These are phyloP conservation scores for Dasypogon diadema DNA, from an alignment of 2,888 invertebrate genomes.

Conservation along the genomic window DNA sequence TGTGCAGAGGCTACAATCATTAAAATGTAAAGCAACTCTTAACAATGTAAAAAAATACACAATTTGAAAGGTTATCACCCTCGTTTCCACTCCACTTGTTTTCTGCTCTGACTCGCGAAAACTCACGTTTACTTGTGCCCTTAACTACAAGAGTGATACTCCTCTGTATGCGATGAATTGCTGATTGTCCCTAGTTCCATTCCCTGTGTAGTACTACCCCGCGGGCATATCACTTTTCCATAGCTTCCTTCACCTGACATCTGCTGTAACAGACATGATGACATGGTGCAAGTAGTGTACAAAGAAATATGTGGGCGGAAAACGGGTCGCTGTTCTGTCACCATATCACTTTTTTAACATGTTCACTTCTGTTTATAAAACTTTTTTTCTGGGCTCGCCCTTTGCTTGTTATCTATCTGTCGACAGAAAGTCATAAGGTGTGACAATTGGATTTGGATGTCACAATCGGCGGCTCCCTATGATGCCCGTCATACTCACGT, in stretches of 20 bases:
- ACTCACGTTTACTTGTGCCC: constrained; percentile 21
- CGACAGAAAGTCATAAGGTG: background rate
- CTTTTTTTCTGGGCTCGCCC: background rate
- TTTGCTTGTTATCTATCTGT: background rate
- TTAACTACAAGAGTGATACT: constrained; percentile 11
- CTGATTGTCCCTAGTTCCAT: constrained; percentile 1
- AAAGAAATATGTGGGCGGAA: background rate
- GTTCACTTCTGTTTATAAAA: background rate
- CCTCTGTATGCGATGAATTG: constrained; percentile 3
- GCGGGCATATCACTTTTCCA: constrained; percentile 8
- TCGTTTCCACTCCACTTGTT: constrained; percentile 24
- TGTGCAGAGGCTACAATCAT: background rate
- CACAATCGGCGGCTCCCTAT: background rate
- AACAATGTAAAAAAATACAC: constrained; percentile 7
- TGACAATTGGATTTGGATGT: background rate
- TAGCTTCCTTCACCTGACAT: constrained; percentile 27
- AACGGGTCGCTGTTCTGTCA: background rate
- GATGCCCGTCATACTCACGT: no score
- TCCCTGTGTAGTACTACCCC: background rate
- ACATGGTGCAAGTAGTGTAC: background rate
- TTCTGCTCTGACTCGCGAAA: constrained; percentile 7
- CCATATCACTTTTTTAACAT: background rate
- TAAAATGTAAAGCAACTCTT: background rate
- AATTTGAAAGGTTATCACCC: constrained; percentile 35
- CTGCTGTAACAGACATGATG: background rate